Base-by-base conservation (phyloP, 2,797 vertebrate species). In the Hemitrygon akajei region DNA sequence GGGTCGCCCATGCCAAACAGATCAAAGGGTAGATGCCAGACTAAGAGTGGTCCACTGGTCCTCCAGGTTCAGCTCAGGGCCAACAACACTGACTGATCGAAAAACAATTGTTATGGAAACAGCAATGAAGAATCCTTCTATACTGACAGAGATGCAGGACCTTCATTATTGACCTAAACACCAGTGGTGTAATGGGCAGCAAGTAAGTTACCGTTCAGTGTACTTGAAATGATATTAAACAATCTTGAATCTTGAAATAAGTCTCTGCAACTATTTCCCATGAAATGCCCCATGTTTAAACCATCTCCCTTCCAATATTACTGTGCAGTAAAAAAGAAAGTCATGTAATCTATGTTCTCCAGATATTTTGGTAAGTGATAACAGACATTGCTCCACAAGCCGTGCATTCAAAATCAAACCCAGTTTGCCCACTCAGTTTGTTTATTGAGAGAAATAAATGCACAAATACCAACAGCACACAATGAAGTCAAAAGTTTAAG, bases 401-500 rank as follows among this genome's bases (percentile, higher is more conserved):
- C 71, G 16, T 93, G 71, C 4, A 76, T 93, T 93, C 69, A 93
- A 93, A 93, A 58, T 93, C 12, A 25, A 56, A 76, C 71, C 91
- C 89, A 47, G 71, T 75, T 71, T 76, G 71, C 91, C 91, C 40
- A 58, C 40, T 93, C 22, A 37, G 71, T 76, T 93, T 95, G 95
- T 96, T 95, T 95, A 95, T 95, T 95, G 95, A 94, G 95, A 96
- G 95, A 93, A 89, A 93, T 47, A 94, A 91, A 66, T 20, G 86
- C 81, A 89, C 58, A 94, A 95, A 95, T 94, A 95, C 95, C 96
- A 96, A 96, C 95, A 96, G 77, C 93, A 94, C 93, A 94, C 81
- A 94, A 93, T 25, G 94, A 86, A 6, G 27, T 75, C 91, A 93
- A 93, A 93, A 93, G 91, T 76, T 93, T 75, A 93, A 93, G 71